phyloP scores from a whole-genome alignment of 2,797 vertebrate genomes.

The Sciaenops ocellatus region DNA sequence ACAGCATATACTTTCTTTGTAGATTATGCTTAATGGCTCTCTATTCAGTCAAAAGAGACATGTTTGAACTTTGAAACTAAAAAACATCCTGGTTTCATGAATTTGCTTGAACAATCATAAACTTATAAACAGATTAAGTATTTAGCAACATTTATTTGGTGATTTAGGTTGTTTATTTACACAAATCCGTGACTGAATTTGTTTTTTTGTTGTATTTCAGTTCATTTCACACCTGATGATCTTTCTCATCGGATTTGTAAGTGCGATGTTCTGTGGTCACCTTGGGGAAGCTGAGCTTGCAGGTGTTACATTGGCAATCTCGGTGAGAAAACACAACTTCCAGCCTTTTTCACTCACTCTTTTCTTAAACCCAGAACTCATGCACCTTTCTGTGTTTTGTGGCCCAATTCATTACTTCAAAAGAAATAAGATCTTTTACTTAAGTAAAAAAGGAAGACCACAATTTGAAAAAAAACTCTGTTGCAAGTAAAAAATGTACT shows the following conservation, averaged over 20 bases:
- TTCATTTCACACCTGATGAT: conserved; percentile 85
- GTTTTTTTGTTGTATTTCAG: conserved; percentile 48
- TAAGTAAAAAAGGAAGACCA: not conserved
- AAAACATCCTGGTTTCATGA: no score
- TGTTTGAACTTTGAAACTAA: no score
- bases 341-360: not conserved
- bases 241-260: conserved; percentile 85
- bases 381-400: not conserved
- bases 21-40: no score
- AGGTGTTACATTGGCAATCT: conserved; percentile 61
- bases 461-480: not conserved
- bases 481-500: not conserved
- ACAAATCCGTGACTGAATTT: not conserved
- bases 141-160: not conserved
- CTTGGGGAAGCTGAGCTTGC: conserved; percentile 87
- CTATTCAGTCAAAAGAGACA: no score
- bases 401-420: not conserved
- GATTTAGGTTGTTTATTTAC: not conserved
- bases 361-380: not conserved
- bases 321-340: conserved; percentile 71
- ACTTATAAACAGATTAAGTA: no score
- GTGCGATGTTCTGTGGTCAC: conserved; percentile 90
- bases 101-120: no score
- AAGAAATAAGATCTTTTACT: no score
- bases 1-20: no score